Conservation (phyloP, 2,113 vertebrate species). For the Sturnira hondurensis region DNA sequence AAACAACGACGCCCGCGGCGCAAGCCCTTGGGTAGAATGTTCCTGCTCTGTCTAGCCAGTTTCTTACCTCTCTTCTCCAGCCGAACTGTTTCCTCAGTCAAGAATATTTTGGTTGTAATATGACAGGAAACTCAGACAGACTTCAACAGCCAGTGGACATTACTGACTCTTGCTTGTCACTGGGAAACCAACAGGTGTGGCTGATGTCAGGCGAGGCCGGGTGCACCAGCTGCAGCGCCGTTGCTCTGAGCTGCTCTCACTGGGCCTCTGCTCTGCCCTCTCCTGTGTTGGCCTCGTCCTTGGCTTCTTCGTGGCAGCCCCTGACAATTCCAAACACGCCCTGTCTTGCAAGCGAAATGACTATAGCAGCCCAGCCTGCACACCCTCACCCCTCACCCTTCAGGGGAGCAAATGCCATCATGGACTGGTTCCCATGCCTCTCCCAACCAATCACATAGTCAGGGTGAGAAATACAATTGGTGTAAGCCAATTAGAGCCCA, state of each 20-base stretch:
- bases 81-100: constrained; percentile 46
- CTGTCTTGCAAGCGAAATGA: not conserved
- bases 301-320: not conserved
- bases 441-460: not conserved
- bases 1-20: not conserved
- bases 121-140: constrained; percentile 48
- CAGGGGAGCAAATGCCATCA: not conserved
- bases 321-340: not conserved
- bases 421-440: not conserved
- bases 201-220: not conserved
- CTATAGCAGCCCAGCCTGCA: not conserved
- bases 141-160: not conserved
- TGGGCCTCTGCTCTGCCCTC: not conserved
- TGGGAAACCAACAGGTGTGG: not conserved
- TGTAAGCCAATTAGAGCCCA: not conserved
- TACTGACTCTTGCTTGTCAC: constrained; percentile 29
- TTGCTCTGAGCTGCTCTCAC: not conserved
- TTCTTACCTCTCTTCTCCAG: constrained; percentile 25
- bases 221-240: not conserved
- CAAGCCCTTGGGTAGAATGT: not conserved
- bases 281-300: not conserved
- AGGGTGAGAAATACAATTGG: not conserved
- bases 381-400: not conserved
- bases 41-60: not conserved
- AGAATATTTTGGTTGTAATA: constrained; percentile 33